Percentiles rank a stretch among this genome's conserved stretches.
phyloP scores from a whole-genome alignment of 1,140 invertebrate genomes.

The Mesaphorura yosii region DNA sequence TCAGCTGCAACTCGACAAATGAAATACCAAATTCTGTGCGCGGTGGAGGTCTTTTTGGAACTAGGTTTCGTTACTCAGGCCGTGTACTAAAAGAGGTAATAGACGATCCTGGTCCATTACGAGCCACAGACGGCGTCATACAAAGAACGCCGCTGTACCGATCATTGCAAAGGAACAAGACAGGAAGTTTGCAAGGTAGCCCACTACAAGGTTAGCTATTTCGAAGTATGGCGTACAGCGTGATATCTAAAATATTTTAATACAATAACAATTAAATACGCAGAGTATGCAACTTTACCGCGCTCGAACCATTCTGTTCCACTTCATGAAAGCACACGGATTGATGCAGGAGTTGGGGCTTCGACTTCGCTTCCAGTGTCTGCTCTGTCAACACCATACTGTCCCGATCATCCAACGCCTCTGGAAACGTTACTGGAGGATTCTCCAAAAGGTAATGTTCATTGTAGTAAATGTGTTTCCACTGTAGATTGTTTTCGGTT shows the following conservation, averaged over 20 bases:
- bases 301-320: slow-evolving; percentile 64
- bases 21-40: slow-evolving; percentile 75
- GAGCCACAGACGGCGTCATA: slow-evolving; percentile 22
- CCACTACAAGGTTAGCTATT: too few relatives aligned
- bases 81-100: slow-evolving; percentile 77
- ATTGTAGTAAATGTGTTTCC: too few relatives aligned
- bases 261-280: neutral
- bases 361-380: slow-evolving; percentile 38
- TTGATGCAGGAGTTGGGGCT: slow-evolving; percentile 34
- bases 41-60: slow-evolving; percentile 86
- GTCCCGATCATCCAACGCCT: slow-evolving; percentile 44
- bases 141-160: slow-evolving; percentile 29
- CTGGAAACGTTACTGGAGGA: slow-evolving; percentile 53
- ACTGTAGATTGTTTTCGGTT: too few relatives aligned
- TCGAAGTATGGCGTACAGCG: slow-evolving; percentile 14
- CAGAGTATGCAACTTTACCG: slow-evolving; percentile 69
- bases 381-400: slow-evolving; percentile 38
- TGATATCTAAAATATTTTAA: neutral
- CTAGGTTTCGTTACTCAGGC: slow-evolving; percentile 83
- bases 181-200: slow-evolving; percentile 26
- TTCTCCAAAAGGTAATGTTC: slow-evolving; percentile 20
- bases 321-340: slow-evolving; percentile 37
- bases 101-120: slow-evolving; percentile 45
- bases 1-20: slow-evolving; percentile 33
- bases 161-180: slow-evolving; percentile 28